Conservation (phyloP, 2,888 invertebrate genomes). For the Caenorhabditis doughertyi region DNA sequence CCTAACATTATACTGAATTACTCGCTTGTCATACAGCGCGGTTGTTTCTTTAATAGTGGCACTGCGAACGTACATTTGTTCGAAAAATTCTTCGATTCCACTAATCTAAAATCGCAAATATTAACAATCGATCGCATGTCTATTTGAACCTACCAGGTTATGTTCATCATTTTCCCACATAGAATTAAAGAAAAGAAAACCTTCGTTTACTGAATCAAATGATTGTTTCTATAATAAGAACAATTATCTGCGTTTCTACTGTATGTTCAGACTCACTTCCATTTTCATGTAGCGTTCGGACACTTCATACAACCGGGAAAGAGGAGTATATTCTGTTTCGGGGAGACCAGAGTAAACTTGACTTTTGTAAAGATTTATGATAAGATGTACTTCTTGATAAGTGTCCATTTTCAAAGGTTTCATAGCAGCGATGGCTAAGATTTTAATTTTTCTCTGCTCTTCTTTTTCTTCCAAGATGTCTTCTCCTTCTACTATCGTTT, state of each 20-base stretch:
- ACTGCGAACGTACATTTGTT: not conserved
- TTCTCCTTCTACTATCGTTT: not conserved
- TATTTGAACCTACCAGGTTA: too few relatives aligned
- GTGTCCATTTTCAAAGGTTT: constrained; percentile 25
- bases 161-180: too few relatives aligned
- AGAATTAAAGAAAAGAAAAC: too few relatives aligned
- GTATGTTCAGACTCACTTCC: constrained; percentile 21
- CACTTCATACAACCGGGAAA: not conserved
- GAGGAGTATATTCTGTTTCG: not conserved
- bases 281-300: not conserved
- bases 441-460: not conserved
- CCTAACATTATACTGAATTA: not conserved
- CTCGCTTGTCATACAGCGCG: not conserved
- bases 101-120: too few relatives aligned
- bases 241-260: not conserved
- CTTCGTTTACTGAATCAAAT: not conserved
- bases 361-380: constrained; percentile 8
- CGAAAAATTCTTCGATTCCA: constrained; percentile 5
- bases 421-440: not conserved
- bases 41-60: not conserved
- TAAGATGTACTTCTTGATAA: constrained; percentile 22
- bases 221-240: not conserved
- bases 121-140: too few relatives aligned
- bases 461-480: not conserved
- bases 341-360: not conserved